Evolutionary conservation across 2,888 invertebrate genomes (phyloP).

Genomic region (Lamellibrachia satsuma): DNA sequence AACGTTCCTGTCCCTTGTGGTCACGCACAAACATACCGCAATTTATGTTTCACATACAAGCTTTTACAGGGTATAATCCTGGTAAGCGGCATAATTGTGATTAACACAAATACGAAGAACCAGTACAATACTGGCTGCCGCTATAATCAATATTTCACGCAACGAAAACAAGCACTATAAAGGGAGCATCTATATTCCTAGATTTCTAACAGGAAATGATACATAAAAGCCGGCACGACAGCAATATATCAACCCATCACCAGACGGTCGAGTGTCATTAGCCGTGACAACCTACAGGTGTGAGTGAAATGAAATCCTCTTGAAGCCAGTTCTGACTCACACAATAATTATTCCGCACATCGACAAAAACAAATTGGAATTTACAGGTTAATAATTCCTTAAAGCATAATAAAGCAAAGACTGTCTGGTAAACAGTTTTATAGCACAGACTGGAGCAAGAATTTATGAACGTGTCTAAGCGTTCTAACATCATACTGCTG

Average conservation of each 20-base stretch:
- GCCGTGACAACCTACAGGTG: background rate
- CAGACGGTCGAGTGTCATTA: background rate
- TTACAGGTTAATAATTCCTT: background rate
- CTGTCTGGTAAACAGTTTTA: constrained; percentile 1
- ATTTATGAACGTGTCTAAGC: too few relatives aligned
- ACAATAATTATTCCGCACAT: background rate
- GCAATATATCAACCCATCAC: background rate
- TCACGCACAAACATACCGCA: background rate
- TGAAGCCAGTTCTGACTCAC: background rate
- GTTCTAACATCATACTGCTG: too few relatives aligned
- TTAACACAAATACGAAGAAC: background rate
- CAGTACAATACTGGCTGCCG: background rate
- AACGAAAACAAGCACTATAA: background rate
- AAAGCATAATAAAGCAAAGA: background rate
- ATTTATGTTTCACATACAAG: background rate
- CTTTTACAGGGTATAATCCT: background rate
- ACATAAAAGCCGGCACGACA: background rate
- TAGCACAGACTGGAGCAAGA: background rate
- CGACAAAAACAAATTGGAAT: constrained; percentile 1
- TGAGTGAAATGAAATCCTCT: background rate
- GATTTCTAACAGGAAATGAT: background rate
- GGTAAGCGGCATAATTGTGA: background rate
- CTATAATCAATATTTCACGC: background rate
- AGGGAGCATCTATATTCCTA: background rate
- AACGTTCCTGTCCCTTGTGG: background rate